A percentile compares a stretch with the other conserved stretches of the same genome.
Conservation (phyloP, 2,888 invertebrate species). For the Xestia ashworthii region DNA sequence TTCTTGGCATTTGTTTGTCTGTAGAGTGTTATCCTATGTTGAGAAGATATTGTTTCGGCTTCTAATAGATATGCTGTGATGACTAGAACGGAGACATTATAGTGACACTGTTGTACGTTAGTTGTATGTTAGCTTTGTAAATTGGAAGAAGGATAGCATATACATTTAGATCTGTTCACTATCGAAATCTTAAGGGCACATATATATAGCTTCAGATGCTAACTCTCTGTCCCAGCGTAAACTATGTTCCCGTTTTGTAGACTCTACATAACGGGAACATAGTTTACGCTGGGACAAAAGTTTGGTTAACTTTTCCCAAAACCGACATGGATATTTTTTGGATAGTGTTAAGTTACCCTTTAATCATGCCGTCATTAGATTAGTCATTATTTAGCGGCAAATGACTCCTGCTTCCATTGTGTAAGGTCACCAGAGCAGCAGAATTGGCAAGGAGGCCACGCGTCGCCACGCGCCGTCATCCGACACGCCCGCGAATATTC, state of each 20-base stretch:
- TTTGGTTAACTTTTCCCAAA: too few species aligned
- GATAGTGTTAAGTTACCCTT: slow-evolving; percentile 45
- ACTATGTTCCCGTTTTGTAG: too few species aligned
- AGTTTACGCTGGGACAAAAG: too few species aligned
- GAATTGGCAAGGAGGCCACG: slow-evolving; percentile 54
- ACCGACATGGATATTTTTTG: slow-evolving; percentile 19
- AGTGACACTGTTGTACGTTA: not conserved
- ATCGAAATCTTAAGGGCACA: not conserved
- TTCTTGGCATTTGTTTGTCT: slow-evolving; percentile 45
- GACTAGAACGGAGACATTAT: not conserved
- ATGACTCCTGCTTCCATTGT: slow-evolving; percentile 50
- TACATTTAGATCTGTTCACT: not conserved
- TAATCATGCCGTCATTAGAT: slow-evolving; percentile 51
- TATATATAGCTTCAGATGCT: too few species aligned
- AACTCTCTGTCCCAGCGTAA: too few species aligned
- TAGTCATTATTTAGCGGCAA: slow-evolving; percentile 45
- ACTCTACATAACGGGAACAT: too few species aligned
- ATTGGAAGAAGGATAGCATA: not conserved
- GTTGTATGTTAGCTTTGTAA: not conserved
- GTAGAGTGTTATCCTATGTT: slow-evolving; percentile 11
- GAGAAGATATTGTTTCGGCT: not conserved
- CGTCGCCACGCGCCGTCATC: slow-evolving; percentile 67
- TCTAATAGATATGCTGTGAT: not conserved
- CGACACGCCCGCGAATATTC: slow-evolving; percentile 68
- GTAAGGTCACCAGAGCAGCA: slow-evolving; percentile 41